Percentiles rank a stretch among this genome's conserved stretches.
Evolutionary conservation across 2,888 invertebrate species (phyloP).

Genomic region (Syritta pipiens): DNA sequence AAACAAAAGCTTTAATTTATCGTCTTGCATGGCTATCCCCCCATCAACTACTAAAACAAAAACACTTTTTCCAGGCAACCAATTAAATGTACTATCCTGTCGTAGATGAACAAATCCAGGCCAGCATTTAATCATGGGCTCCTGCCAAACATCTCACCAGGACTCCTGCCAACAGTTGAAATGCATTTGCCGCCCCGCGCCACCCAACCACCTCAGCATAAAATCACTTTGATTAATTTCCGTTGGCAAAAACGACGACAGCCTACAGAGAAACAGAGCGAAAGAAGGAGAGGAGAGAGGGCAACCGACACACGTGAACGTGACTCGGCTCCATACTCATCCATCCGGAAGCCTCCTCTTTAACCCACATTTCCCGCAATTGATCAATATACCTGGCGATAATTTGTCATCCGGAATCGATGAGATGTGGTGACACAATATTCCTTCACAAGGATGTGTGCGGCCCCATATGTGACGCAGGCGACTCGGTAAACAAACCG

Average conservation of each 20-base stretch:
- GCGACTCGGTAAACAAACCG: background rate
- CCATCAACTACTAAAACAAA: too few species aligned
- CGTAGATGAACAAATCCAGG: conserved; percentile 6
- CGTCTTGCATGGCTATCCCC: too few species aligned
- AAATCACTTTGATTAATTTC: conserved; percentile 39
- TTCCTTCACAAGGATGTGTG: conserved; percentile 2
- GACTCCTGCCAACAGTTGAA: conserved; percentile 17
- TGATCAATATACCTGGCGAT: conserved; percentile 47
- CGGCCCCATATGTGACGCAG: background rate
- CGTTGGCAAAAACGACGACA: conserved; percentile 20
- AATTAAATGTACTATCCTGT: conserved; percentile 18
- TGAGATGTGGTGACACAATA: conserved; percentile 30
- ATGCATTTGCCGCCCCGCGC: conserved; percentile 12
- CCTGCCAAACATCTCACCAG: background rate
- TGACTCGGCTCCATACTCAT: conserved; percentile 8
- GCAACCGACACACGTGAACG: conserved; percentile 14
- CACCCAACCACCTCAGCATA: too few species aligned
- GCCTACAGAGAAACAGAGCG: too few species aligned
- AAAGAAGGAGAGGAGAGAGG: conserved; percentile 1
- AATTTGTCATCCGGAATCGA: conserved; percentile 50
- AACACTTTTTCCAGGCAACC: too few species aligned
- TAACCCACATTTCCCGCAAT: conserved; percentile 50
- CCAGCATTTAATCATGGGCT: conserved; percentile 5
- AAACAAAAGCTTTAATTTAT: too few species aligned
- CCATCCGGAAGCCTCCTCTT: conserved; percentile 23